Evolutionary conservation across 2,888 invertebrate genomes (phyloP), one percentile per base, ranked within the genome.

Genomic region (Polyploca ridens): DNA sequence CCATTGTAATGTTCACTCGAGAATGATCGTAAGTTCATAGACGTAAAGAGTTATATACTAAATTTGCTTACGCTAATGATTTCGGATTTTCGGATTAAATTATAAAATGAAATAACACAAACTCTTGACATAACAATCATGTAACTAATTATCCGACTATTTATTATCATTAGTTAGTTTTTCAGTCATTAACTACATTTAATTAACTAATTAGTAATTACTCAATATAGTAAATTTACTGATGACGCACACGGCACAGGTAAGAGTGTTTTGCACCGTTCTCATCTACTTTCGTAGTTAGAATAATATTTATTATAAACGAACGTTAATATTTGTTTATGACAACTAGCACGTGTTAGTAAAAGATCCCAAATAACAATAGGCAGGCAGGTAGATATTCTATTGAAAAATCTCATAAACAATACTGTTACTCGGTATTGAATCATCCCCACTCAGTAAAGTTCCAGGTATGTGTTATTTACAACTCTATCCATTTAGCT

Each of bases 1-100:
- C 88, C 88, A 89, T 88, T 10, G 58, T 71, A 41, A 44, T 38
- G 59, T 19, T 63, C 5, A 3, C 41, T 13, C 1, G 13, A 16
- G 19, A 41, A 44, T 61, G 19, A 61, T 61, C 1, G 13, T 13
- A 1, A 61, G 1, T 1, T 19, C 27, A 41, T 5, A 41, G 2
- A 19, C 5, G 19, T n/a, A 11, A 14, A 11, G 19, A 13, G 8
- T 41, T 61, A 14, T 61, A 61, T 61, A 61, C 27, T 19, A 44
- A 6, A 13, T 8, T 14, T 44, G 3, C 41, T 27, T 61, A 61
- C 35, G n/a, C 27, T 61, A 54, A 54, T 19, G 54, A 54, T 49
- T 49, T 16, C 49, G 8, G 49, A 49, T 19, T 19, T 27, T 1
- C 27, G 27, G 27, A 27, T 27, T 27, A 27, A 19, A 19, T 16